A percentile compares a stretch with the other conserved stretches of the same genome.
These are phyloP conservation scores for Prosapia bicincta DNA, from an alignment of 2,888 invertebrate genomes.

Conservation along the genomic window DNA sequence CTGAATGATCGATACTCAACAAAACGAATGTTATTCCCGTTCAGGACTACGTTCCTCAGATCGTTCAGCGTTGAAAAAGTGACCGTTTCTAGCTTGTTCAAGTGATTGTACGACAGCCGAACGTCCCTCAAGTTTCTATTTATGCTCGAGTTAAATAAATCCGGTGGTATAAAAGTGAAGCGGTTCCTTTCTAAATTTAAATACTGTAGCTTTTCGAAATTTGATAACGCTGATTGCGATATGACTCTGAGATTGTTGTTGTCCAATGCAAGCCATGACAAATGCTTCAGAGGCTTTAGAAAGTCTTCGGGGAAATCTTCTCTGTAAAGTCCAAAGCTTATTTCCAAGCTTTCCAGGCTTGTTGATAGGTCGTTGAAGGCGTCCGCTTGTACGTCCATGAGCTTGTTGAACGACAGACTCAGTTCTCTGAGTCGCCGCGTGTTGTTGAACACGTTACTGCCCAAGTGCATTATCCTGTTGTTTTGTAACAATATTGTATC, in stretches of 20 bases:
- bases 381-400: conserved; percentile 75
- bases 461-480: conserved; percentile 70
- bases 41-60: conserved; percentile 73
- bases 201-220: conserved; percentile 68
- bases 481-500: conserved; percentile 79
- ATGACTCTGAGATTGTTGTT: conserved; percentile 80
- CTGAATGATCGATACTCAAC: conserved; percentile 70
- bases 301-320: conserved; percentile 75
- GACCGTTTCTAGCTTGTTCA: conserved; percentile 62
- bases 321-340: conserved; percentile 80
- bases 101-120: conserved; percentile 76
- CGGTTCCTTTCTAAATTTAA: conserved; percentile 84
- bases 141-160: conserved; percentile 63
- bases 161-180: conserved; percentile 64
- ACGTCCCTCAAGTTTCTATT: conserved; percentile 73
- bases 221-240: conserved; percentile 65
- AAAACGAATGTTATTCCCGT: conserved; percentile 70
- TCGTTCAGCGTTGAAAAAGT: conserved; percentile 70
- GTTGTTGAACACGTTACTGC: conserved; percentile 67
- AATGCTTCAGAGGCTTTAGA: conserved; percentile 66
- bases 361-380: conserved; percentile 75
- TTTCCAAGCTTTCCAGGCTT: conserved; percentile 75
- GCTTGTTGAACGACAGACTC: conserved; percentile 86
- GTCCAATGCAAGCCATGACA: conserved; percentile 82
- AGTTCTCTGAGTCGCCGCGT: conserved; percentile 78